Evolutionary conservation across 2,888 invertebrate species (phyloP).

Genomic region (Lagria hirta): DNA sequence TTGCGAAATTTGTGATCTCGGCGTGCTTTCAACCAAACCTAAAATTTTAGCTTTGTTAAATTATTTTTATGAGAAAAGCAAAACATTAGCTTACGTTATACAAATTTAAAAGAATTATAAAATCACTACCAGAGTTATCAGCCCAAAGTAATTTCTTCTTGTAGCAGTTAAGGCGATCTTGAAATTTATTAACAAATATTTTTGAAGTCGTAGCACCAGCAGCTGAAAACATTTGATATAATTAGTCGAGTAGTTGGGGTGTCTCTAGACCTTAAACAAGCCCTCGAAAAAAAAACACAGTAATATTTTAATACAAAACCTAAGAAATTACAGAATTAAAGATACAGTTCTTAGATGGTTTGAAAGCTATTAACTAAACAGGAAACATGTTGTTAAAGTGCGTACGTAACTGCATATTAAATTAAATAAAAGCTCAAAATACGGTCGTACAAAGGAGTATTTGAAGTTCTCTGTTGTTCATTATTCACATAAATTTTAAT

Average conservation of each 20-base stretch:
- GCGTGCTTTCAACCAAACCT: slow-evolving; percentile 64
- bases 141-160: slow-evolving; percentile 80
- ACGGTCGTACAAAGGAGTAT: too few relatives aligned
- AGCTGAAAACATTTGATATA: slow-evolving; percentile 55
- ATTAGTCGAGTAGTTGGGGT: not conserved
- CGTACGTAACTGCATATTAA: too few relatives aligned
- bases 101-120: slow-evolving; percentile 77
- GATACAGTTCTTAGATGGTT: too few relatives aligned
- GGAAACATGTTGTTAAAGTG: too few relatives aligned
- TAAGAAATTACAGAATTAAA: too few relatives aligned
- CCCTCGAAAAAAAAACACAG: too few relatives aligned
- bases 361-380: too few relatives aligned
- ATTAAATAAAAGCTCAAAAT: too few relatives aligned
- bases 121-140: slow-evolving; percentile 80
- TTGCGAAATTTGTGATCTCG: slow-evolving; percentile 37
- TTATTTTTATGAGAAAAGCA: slow-evolving; percentile 3
- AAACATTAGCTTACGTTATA: slow-evolving; percentile 63
- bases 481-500: too few relatives aligned
- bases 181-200: slow-evolving; percentile 75
- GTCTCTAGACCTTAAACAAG: too few relatives aligned
- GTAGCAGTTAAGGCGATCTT: slow-evolving; percentile 68
- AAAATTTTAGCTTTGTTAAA: slow-evolving; percentile 23
- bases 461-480: too few relatives aligned
- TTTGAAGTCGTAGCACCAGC: slow-evolving; percentile 81
- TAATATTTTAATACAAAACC: too few relatives aligned